These are phyloP conservation scores for Mantis religiosa DNA, from an alignment of 2,888 invertebrate genomes.

Conservation along the genomic window DNA sequence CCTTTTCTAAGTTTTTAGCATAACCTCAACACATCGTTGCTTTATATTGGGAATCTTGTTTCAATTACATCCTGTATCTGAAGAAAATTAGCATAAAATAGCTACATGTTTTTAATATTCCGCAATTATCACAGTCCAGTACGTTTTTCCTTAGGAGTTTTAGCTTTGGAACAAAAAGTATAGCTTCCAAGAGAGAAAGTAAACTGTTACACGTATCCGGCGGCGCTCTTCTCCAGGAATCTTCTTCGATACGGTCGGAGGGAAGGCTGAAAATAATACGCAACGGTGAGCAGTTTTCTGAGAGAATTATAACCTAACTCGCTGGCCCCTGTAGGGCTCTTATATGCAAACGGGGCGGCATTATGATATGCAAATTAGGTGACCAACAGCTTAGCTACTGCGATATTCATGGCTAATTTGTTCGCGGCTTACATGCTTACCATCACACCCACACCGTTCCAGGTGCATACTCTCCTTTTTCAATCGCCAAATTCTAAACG, in stretches of 20 bases:
- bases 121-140: not conserved
- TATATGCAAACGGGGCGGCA: not conserved
- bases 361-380: slow-evolving; percentile 11
- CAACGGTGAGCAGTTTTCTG: not conserved
- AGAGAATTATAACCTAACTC: not conserved
- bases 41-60: too few relatives aligned
- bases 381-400: not conserved
- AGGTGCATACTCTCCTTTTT: not conserved
- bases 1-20: too few relatives aligned
- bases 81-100: too few relatives aligned
- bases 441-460: not conserved
- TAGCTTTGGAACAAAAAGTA: not conserved
- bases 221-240: not conserved
- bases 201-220: not conserved
- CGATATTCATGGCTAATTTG: slow-evolving; percentile 14
- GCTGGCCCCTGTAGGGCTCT: not conserved
- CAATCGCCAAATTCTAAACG: not conserved
- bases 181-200: not conserved
- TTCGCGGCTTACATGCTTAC: slow-evolving; percentile 7
- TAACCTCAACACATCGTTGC: too few relatives aligned
- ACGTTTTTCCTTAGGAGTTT: not conserved
- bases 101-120: not conserved
- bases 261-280: not conserved
- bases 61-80: too few relatives aligned
- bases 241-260: not conserved